Evolutionary conservation across 2,797 vertebrate genomes (phyloP), one percentile per base, ranked within the genome.

Genomic region (Melanotaenia parkinsoni): DNA sequence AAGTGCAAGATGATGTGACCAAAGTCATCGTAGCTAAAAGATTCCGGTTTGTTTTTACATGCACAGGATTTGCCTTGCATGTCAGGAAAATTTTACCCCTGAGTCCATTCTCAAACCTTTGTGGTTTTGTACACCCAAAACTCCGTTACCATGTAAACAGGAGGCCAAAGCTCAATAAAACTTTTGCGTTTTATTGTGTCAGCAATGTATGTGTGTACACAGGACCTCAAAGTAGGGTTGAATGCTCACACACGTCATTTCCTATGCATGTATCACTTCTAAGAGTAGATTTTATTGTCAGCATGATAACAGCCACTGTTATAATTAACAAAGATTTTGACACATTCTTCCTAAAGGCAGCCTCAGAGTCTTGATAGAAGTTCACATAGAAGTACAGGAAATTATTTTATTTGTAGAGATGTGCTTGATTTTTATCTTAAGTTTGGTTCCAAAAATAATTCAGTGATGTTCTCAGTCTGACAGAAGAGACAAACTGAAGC

Each of bases 401-500:
- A 40, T 53, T 0, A 18, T 70, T 70, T 60, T 88, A 88, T 91
- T 89, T 82, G 88, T 84, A 86, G 76, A 65, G 33, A 53, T 65
- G 58, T 38, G 67, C 38, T 72, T 67, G 51, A 71, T 40, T 47
- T 80, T 63, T 76, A 70, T 74, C 24, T 74, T 77, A 60, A 50
- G 53, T 63, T 67, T 61, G 35, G 3, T 72, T 28, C 79, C 70
- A 85, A 86, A 88, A 86, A 88, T 88, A 85, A 76, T 58, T 54
- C 26, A 20, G 33, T 18, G 54, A 33, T 72, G 72, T 85, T 82
- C 76, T 70, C 20, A 9, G 53, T 40, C 69, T 5, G 38, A 8
- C 4, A 59, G 45, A 72, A 24, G 32, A 69, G 20, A 24, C 54
- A 16, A 59, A 66, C 40, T 62, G 26, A 45, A 62, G 45, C 61